Conservation (phyloP, 2,797 vertebrate genomes). For the Gobio occitaniae region DNA sequence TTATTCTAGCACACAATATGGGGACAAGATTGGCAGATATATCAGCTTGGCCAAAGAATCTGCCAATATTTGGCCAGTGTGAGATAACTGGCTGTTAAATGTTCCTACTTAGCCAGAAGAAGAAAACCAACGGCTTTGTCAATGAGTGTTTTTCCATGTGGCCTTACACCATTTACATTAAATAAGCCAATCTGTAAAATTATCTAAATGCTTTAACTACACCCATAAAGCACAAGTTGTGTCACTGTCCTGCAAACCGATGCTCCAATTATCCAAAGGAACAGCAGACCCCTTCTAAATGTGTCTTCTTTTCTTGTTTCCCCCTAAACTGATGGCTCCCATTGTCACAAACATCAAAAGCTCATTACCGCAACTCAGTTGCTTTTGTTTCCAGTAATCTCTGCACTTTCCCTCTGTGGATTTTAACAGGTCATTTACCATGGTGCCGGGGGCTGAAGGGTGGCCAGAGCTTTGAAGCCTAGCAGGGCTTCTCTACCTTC, state of each 20-base stretch:
- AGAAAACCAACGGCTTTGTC: not conserved
- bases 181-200: not conserved
- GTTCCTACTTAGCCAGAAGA: not conserved
- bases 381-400: constrained; percentile 47
- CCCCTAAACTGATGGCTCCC: constrained; percentile 3
- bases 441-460: constrained; percentile 29
- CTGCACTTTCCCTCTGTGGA: constrained; percentile 11
- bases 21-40: constrained; percentile 1
- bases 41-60: not conserved
- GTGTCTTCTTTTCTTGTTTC: not conserved
- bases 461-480: constrained; percentile 36
- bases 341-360: constrained; percentile 26
- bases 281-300: not conserved
- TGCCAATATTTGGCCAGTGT: constrained; percentile 2
- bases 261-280: not conserved
- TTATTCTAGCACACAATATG: constrained; percentile 7
- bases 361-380: constrained; percentile 2
- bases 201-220: not conserved
- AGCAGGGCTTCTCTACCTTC: constrained; percentile 38
- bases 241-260: not conserved
- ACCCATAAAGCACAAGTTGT: not conserved
- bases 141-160: not conserved
- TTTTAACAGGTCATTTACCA: constrained; percentile 53
- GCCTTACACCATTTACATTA: not conserved
- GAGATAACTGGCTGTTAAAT: not conserved